These are phyloP conservation scores for Sinohyriopsis cumingii DNA, from an alignment of 2,888 invertebrate species.

Conservation along the genomic window DNA sequence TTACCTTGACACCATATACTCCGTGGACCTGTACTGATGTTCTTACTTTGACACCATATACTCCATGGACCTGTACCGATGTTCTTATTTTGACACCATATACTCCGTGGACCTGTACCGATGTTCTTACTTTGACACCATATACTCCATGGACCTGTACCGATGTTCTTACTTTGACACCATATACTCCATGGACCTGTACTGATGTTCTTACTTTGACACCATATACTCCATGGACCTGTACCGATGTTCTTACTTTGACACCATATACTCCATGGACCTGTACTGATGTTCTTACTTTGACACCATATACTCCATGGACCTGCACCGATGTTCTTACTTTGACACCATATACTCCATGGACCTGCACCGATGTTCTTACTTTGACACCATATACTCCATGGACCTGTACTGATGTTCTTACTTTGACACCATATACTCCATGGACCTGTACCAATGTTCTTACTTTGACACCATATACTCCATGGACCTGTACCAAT, in stretches of 20 bases:
- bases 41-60: slow-evolving; percentile 13
- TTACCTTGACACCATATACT: slow-evolving; percentile 16
- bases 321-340: too few relatives aligned
- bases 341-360: slow-evolving; percentile 44
- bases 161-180: too few relatives aligned
- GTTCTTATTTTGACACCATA: too few relatives aligned
- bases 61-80: slow-evolving; percentile 57
- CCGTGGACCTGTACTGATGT: slow-evolving; percentile 51
- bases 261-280: slow-evolving; percentile 51
- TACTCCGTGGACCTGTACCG: too few relatives aligned
- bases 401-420: slow-evolving; percentile 21
- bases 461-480: slow-evolving; percentile 13
- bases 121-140: too few relatives aligned
- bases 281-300: too few relatives aligned
- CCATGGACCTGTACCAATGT: too few relatives aligned
- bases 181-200: slow-evolving; percentile 58
- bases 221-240: slow-evolving; percentile 55
- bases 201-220: too few relatives aligned
- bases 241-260: too few relatives aligned
- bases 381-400: slow-evolving; percentile 41
- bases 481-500: too few relatives aligned
- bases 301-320: slow-evolving; percentile 48
- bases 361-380: slow-evolving; percentile 11
- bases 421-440: slow-evolving; percentile 17
- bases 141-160: slow-evolving; percentile 62